phyloP scores from a whole-genome alignment of 2,113 vertebrate genomes.

The Grammomys surdaster region DNA sequence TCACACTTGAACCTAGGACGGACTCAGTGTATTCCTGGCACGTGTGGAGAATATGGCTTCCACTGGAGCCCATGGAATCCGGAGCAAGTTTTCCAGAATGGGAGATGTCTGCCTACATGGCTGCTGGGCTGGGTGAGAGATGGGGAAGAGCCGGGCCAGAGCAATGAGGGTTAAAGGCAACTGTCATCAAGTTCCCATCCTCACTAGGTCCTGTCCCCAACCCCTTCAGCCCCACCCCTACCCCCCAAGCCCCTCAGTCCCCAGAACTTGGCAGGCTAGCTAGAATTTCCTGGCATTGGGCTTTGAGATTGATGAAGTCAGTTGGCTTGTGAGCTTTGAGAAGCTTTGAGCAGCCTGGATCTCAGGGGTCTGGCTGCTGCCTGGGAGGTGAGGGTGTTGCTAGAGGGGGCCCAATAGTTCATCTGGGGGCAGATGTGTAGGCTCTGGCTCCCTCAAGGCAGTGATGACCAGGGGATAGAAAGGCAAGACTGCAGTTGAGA shows the following conservation, averaged over 20 bases:
- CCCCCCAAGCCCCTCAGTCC: not conserved
- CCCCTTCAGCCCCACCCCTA: not conserved
- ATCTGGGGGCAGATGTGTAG: conserved; percentile 32
- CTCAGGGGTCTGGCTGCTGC: conserved; percentile 59
- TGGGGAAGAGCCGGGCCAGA: not conserved
- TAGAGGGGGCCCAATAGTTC: conserved; percentile 33
- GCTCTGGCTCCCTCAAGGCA: conserved; percentile 56
- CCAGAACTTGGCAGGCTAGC: conserved; percentile 23
- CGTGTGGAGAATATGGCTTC: not conserved
- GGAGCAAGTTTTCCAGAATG: not conserved
- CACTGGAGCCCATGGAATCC: accelerated
- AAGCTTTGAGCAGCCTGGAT: conserved; percentile 43
- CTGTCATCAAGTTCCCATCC: conserved; percentile 42
- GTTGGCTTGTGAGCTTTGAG: conserved; percentile 61
- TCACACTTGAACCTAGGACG: not conserved
- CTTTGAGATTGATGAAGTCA: conserved; percentile 51
- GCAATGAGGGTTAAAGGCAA: not conserved
- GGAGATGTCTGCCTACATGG: too few species aligned
- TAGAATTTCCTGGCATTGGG: conserved; percentile 64
- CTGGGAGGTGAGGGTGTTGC: conserved; percentile 52
- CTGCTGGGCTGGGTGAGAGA: not conserved
- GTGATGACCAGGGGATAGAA: not conserved
- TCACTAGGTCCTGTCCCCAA: not conserved
- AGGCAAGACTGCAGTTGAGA: conserved; percentile 13
- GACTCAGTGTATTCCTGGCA: not conserved